Base-by-base conservation (phyloP, 2,888 invertebrate species). In the Apamea crenata region DNA sequence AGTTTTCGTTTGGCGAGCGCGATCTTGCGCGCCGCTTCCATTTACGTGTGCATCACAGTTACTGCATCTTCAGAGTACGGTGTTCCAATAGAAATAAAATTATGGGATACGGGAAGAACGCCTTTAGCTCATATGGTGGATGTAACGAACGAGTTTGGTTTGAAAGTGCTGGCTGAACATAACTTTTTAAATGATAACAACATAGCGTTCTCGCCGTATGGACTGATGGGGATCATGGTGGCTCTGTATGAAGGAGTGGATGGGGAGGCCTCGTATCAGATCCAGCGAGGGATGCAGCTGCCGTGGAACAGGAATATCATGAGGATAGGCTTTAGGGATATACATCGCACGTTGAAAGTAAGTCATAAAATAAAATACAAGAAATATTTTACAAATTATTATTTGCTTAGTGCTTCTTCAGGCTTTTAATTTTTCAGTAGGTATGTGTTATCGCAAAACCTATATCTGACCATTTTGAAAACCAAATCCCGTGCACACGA, bases 191-290 rank as follows among this genome's bases (percentile, higher is more conserved):
- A 98, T 94, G 97, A 98, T 71, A 98, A 98, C 92, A 99, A 99
- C 94, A 98, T 98, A 77, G 99, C 98, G 8, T 98, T 99, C 92
- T 99, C 99, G 0, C 99, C 99, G 18, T 98, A 98, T 86, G 98
- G 99, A 6, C 96, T 98, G 81, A 97, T 98, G 91, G 98, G 98
- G 89, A 98, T 99, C 47, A 95, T 99, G 88, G 97, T 98, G 78
- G 98, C 98, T 6, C 95, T 99, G 29, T 98, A 98, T 92, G 99
- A 99, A 94, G 99, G 98, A 50, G 97, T 98, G 0, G 97, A 97
- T 70, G 98, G 98, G 18, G 97, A 97, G 85, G 98, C 98, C 68
- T 97, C 98, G 44, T 97, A 97, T 74, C 98, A 99, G 95, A 97
- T 99, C 81, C 97, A 97, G 85, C 97, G 98, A 77, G 97, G 98